phyloP scores from a whole-genome alignment of 2,113 vertebrate genomes.

The Mobula hypostoma region DNA sequence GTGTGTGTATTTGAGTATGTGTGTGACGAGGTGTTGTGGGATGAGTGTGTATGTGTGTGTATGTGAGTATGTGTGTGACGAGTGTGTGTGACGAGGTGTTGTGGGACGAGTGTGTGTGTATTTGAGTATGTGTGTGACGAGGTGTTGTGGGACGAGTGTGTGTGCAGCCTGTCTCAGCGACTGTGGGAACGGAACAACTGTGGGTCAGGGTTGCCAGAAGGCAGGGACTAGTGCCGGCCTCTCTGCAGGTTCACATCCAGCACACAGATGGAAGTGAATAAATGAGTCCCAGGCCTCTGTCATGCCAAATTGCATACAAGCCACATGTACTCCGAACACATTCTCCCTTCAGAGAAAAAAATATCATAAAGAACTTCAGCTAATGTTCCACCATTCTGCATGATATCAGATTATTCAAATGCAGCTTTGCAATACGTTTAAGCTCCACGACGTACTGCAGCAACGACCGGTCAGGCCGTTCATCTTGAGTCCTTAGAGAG shows the following conservation, averaged over 20 bases:
- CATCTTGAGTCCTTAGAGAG: neutral
- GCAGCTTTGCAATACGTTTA: neutral
- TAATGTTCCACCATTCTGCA: conserved; percentile 10
- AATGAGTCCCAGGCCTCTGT: conserved; percentile 40
- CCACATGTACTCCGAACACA: neutral
- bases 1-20: no score
- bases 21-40: no score
- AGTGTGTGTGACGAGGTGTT: conserved; percentile 51
- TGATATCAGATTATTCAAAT: neutral
- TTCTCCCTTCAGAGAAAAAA: neutral
- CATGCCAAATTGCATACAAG: conserved; percentile 25
- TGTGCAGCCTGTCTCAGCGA: conserved; percentile 60
- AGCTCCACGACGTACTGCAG: neutral
- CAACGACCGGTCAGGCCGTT: neutral
- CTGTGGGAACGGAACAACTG: conserved; percentile 73
- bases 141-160: conserved; percentile 39
- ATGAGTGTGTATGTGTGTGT: no score
- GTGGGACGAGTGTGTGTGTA: conserved; percentile 49
- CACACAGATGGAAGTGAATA: conserved; percentile 66
- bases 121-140: conserved; percentile 68
- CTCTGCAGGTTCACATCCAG: conserved; percentile 60
- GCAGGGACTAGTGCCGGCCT: conserved; percentile 57
- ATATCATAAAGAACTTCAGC: neutral
- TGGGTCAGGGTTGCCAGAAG: conserved; percentile 63
- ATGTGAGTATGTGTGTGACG: conserved; percentile 63